Conservation (phyloP, 2,113 vertebrate genomes). For the Arizona elegans region DNA sequence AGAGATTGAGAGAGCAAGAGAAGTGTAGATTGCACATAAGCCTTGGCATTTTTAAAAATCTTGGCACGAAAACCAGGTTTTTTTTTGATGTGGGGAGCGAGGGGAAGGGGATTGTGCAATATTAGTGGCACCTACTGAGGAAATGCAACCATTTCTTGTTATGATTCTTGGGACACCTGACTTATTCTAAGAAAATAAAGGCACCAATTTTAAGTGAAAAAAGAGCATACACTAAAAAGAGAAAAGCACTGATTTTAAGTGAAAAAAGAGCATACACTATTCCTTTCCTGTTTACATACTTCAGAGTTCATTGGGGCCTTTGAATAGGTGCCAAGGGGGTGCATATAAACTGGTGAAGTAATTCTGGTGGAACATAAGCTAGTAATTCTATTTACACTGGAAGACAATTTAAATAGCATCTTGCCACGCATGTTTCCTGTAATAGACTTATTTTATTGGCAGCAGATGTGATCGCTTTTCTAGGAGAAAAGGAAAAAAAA, state of each 20-base stretch:
- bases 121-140: not conserved
- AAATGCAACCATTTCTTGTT: not conserved
- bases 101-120: not conserved
- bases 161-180: not conserved
- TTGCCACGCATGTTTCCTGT: not conserved
- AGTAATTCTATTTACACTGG: slow-evolving; percentile 1
- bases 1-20: not conserved
- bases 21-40: not conserved
- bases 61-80: not conserved
- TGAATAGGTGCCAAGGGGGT: not conserved
- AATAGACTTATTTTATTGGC: not conserved
- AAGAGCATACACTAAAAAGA: not conserved
- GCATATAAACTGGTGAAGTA: not conserved
- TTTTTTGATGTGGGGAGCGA: not conserved
- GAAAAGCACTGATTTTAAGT: not conserved
- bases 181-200: not conserved
- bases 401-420: not conserved
- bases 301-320: not conserved
- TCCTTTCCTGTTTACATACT: not conserved
- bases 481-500: not conserved
- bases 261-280: not conserved
- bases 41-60: not conserved
- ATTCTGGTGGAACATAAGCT: not conserved
- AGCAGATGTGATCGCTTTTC: not conserved
- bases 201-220: no score